These are phyloP conservation scores for Isaurus tuberculatus DNA, from an alignment of 92 coral and sea anemone genomes.

Conservation along the genomic window DNA sequence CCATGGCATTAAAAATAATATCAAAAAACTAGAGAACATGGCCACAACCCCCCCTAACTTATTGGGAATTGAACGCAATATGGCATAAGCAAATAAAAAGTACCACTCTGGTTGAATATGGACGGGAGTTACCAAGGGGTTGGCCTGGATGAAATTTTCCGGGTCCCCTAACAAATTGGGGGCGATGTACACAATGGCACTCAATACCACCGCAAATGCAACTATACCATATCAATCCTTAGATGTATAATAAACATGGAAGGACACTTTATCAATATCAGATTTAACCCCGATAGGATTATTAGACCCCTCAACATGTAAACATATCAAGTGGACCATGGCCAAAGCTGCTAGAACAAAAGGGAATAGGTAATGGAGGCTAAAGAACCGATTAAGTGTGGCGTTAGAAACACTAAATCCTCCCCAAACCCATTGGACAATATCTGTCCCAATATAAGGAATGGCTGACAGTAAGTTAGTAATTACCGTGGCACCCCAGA, in stretches of 20 bases:
- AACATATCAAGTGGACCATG: slow-evolving; percentile 52
- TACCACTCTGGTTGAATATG: slow-evolving; percentile 68
- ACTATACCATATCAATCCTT: slow-evolving; percentile 59
- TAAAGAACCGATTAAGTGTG: slow-evolving; percentile 59
- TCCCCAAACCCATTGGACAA: slow-evolving; percentile 66
- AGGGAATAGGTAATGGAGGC: slow-evolving; percentile 60
- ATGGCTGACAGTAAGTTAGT: slow-evolving; percentile 62
- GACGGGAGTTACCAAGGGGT: slow-evolving; percentile 63
- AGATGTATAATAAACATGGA: slow-evolving; percentile 64
- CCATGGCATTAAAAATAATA: slow-evolving; percentile 62
- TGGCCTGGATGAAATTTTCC: slow-evolving; percentile 63
- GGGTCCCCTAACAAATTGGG: slow-evolving; percentile 65
- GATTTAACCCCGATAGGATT: slow-evolving; percentile 63
- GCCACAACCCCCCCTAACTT: slow-evolving; percentile 67
- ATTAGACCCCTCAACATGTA: slow-evolving; percentile 62
- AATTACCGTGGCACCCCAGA: slow-evolving; percentile 67
- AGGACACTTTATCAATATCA: slow-evolving; percentile 57
- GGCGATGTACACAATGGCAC: slow-evolving; percentile 31
- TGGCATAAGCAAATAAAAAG: slow-evolving; percentile 65
- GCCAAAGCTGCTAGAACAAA: slow-evolving; percentile 57
- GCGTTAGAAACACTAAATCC: slow-evolving; percentile 66
- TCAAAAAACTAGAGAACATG: slow-evolving; percentile 58
- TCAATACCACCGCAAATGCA: slow-evolving; percentile 42
- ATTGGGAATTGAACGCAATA: slow-evolving; percentile 66
- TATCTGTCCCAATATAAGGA: slow-evolving; percentile 58